Evolutionary conservation across 92 coral and sea anemone species (phyloP), one percentile per base, ranked within the genome.

Genomic region (Heteractis magnifica): DNA sequence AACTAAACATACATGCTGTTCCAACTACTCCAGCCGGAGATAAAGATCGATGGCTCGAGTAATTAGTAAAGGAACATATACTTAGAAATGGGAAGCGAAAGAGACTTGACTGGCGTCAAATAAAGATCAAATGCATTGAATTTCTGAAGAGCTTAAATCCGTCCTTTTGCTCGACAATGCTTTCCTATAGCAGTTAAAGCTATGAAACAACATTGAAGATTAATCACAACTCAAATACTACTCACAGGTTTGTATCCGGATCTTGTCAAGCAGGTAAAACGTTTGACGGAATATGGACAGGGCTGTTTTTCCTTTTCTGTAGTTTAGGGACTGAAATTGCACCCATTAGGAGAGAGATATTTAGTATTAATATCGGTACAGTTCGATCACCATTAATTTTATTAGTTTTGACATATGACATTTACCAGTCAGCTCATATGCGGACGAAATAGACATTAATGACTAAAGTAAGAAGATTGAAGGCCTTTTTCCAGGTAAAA

Each of bases 91-190:
- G 84, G 84, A 81, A 81, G 20, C 58, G 77, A 51, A 51, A 52
- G 77, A 77, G 84, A 81, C 77, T n/a, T 20, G 77, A 81, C 48
- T 26, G 84, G 84, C 77, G 77, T 65, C 53, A 74, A 68, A 13
- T 68, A 21, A 81, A 1, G 84, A 51, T 81, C 51, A 56, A 65
- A 10, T 10, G 84, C 19, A 65, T 81, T 50, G 77, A 81, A 52
- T 79, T 68, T 65, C 84, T 71, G 77, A 71, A 81, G 84, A 51
- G 84, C 56, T 21, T 71, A 52, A 80, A 65, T 81, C 84, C 77
- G 65, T 81, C 58, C 41, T 81, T 64, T 65, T 41, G 20, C 15
- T 21, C 52, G 84, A 81, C 84, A 81, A 56, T 70, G 20, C 73
- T 70, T 81, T 70, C 64, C 84, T 81, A 81, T 51, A 51, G 84